Evolutionary conservation across 2,113 vertebrate genomes (phyloP).

Genomic region (Baryphthengus martii): DNA sequence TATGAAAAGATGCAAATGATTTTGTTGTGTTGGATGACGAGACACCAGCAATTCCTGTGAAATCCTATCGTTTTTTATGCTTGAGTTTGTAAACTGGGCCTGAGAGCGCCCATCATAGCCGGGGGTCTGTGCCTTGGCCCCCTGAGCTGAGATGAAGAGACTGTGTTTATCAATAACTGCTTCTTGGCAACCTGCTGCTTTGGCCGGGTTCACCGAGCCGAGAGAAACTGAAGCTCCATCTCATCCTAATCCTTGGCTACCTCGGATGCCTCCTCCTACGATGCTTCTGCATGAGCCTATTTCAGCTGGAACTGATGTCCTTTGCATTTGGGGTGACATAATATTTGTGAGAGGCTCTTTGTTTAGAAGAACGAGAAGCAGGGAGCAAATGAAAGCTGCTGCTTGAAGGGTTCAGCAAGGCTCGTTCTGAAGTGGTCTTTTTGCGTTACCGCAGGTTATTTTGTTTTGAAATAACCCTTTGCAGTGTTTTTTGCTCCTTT

Average conservation of each 20-base stretch:
- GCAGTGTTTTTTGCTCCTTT: not conserved
- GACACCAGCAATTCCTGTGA: not conserved
- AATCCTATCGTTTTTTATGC: rapidly evolving
- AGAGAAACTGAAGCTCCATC: not conserved
- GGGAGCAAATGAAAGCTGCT: not conserved
- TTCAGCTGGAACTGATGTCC: not conserved
- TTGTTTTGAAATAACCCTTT: constrained; percentile 3
- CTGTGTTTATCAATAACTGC: not conserved
- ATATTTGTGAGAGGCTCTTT: not conserved
- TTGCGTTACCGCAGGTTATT: not conserved
- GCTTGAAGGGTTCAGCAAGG: not conserved
- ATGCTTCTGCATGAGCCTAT: not conserved
- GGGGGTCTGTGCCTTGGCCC: rapidly evolving
- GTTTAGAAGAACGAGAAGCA: not conserved
- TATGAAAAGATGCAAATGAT: not conserved
- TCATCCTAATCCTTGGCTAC: not conserved
- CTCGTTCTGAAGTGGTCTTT: not conserved
- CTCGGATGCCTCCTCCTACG: rapidly evolving
- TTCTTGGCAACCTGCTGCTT: not conserved
- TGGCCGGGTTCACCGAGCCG: not conserved
- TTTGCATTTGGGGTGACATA: not conserved
- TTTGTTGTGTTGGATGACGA: not conserved
- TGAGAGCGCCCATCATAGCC: rapidly evolving
- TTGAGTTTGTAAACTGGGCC: rapidly evolving
- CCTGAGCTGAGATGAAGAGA: not conserved